Evolutionary conservation across 1,140 invertebrate species (phyloP).

Genomic region (Zaprionus taronus): DNA sequence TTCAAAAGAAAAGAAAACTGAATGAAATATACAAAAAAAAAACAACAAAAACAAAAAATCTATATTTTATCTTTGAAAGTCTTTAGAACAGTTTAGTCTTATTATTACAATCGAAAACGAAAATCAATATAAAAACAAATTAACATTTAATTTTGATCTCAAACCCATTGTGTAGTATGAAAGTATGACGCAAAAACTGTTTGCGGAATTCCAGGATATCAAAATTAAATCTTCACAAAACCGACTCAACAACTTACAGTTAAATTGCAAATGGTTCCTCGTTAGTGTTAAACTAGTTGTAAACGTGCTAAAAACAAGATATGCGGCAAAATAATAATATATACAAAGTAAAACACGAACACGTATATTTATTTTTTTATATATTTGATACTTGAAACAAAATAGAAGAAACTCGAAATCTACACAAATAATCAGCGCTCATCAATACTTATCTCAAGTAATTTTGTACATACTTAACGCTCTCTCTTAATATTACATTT

Average conservation of each 20-base stretch:
- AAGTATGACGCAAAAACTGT: slow-evolving; percentile 60
- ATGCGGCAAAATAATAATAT: slow-evolving; percentile 7
- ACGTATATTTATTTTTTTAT: slow-evolving; percentile 60
- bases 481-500: slow-evolving; percentile 41
- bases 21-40: slow-evolving; percentile 56
- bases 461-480: slow-evolving; percentile 52
- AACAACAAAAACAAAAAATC: slow-evolving; percentile 36
- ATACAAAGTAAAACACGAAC: slow-evolving; percentile 10
- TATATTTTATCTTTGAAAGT: slow-evolving; percentile 58
- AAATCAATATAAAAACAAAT: slow-evolving; percentile 37
- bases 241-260: slow-evolving; percentile 51
- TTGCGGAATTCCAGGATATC: slow-evolving; percentile 77
- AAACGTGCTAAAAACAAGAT: slow-evolving; percentile 67
- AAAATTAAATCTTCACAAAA: slow-evolving; percentile 71
- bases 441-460: slow-evolving; percentile 49
- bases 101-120: slow-evolving; percentile 44
- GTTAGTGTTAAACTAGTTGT: slow-evolving; percentile 80
- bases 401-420: slow-evolving; percentile 22
- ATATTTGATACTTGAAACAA: slow-evolving; percentile 54
- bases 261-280: slow-evolving; percentile 82
- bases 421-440: slow-evolving; percentile 36
- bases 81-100: slow-evolving; percentile 70
- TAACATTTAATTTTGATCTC: slow-evolving; percentile 82
- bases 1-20: slow-evolving; percentile 49
- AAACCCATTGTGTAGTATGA: slow-evolving; percentile 58